Conservation (phyloP, 2,113 vertebrate species). For the Thunnus thynnus region DNA sequence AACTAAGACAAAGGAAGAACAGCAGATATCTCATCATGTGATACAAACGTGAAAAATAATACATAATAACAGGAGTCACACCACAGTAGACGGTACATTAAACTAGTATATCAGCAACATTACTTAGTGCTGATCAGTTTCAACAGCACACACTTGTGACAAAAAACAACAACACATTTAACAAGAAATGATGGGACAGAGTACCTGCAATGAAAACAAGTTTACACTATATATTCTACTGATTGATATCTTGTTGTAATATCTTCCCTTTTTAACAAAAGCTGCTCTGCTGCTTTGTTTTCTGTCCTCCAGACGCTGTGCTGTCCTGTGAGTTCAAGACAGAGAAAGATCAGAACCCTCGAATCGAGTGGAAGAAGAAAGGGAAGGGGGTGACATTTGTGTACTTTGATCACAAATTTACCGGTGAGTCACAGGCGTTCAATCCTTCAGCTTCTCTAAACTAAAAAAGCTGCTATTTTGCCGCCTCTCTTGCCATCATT, state of each 20-base stretch:
- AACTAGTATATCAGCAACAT: background rate
- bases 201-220: no score
- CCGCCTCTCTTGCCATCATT: background rate
- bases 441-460: background rate
- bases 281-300: background rate
- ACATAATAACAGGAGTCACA: background rate
- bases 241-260: background rate
- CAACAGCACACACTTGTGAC: background rate
- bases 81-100: background rate
- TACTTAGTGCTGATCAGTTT: background rate
- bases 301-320: conserved; percentile 84
- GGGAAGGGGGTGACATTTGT: conserved; percentile 88
- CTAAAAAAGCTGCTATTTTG: background rate
- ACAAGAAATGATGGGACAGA: no score
- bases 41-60: no score
- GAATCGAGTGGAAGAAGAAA: conserved; percentile 96
- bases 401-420: conserved; percentile 89
- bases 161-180: no score
- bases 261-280: no score
- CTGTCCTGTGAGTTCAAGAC: conserved; percentile 90
- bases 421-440: conserved; percentile 81
- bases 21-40: no score
- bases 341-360: conserved; percentile 84
- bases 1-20: no score
- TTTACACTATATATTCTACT: background rate